Percentiles rank a stretch among this genome's conserved stretches.
These are phyloP conservation scores for Cantharis nigra DNA, from an alignment of 2,888 invertebrate species.

Conservation along the genomic window DNA sequence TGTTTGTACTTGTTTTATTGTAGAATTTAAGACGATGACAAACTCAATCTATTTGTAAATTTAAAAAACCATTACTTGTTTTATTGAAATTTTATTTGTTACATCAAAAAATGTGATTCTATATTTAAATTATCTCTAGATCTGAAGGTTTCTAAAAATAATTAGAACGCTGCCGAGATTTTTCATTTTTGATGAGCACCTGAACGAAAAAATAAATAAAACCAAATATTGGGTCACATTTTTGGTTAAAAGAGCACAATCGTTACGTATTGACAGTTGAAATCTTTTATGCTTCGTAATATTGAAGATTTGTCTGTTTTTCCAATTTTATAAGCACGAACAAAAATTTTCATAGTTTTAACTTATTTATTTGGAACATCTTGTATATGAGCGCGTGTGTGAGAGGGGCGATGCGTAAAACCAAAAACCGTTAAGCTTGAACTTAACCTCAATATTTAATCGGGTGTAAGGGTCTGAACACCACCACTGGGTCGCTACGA, in stretches of 20 bases:
- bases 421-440: neutral
- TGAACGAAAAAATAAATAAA: neutral
- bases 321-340: neutral
- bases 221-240: neutral
- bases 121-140: conserved; percentile 17
- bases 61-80: neutral
- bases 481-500: neutral
- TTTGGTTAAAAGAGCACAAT: neutral
- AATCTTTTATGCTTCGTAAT: neutral
- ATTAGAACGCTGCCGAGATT: neutral
- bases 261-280: neutral
- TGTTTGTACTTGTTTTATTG: neutral
- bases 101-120: conserved; percentile 13
- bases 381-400: neutral
- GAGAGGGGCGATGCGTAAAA: neutral
- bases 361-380: neutral
- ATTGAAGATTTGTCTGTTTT: neutral
- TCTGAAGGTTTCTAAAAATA: conserved; percentile 13
- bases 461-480: neutral
- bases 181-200: neutral
- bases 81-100: neutral
- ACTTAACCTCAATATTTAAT: neutral
- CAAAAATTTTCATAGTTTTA: neutral
- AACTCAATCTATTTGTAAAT: neutral
- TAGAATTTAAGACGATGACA: neutral